A percentile compares a stretch with the other conserved stretches of the same genome.
These are phyloP conservation scores for Drosophila subquinaria DNA, from an alignment of 2,888 invertebrate species.

Conservation along the genomic window DNA sequence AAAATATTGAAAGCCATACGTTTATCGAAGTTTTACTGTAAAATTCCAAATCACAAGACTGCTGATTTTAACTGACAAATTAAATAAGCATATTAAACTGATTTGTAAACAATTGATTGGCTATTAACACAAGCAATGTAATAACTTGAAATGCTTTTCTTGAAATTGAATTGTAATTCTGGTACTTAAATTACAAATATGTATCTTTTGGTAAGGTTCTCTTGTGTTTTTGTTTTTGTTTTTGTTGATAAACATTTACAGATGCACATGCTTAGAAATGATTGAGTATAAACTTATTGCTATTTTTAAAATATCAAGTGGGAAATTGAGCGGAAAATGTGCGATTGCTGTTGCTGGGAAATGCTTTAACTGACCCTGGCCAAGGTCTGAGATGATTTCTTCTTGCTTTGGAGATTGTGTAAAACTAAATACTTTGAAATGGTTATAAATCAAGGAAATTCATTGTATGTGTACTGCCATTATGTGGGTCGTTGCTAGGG, in stretches of 20 bases:
- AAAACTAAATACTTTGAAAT: neutral
- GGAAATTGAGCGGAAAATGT: conserved; percentile 11
- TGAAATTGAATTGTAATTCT: neutral
- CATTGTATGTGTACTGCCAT: conserved; percentile 6
- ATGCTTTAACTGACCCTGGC: conserved; percentile 4
- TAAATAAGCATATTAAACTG: neutral
- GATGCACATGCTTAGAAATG: neutral
- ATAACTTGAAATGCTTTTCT: neutral
- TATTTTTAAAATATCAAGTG: conserved; percentile 23
- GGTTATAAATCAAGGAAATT: conserved; percentile 5
- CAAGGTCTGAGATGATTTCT: neutral
- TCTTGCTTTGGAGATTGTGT: neutral
- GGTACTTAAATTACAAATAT: neutral
- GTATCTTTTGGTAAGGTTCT: neutral
- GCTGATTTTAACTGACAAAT: neutral
- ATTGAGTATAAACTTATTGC: neutral
- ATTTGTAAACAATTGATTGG: neutral
- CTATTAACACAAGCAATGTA: neutral
- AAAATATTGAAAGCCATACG: neutral
- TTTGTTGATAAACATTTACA: neutral
- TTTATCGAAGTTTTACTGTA: too few species aligned
- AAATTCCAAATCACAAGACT: neutral
- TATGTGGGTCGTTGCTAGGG: conserved; percentile 32
- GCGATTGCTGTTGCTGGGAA: conserved; percentile 5
- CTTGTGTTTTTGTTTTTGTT: neutral